Evolutionary conservation across 2,797 vertebrate species (phyloP).

Genomic region (Enteromius viviparus): DNA sequence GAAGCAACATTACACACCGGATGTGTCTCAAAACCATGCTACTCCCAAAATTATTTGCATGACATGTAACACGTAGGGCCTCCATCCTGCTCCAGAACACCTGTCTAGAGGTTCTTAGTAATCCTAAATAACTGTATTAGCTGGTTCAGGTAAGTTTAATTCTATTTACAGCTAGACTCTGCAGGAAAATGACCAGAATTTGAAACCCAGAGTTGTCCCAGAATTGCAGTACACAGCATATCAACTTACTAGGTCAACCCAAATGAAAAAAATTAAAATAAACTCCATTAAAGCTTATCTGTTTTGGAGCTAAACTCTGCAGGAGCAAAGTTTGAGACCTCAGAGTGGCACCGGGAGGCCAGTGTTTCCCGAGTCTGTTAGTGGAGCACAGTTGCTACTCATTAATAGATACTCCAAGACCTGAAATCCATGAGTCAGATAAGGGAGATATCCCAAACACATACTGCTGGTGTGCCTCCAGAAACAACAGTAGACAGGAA

Average conservation of each 20-base stretch:
- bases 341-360: neutral
- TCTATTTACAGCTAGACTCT: neutral
- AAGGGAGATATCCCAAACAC: neutral
- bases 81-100: neutral
- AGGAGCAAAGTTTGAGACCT: neutral
- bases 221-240: neutral
- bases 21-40: conserved; percentile 35
- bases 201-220: neutral
- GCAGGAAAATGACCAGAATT: neutral
- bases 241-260: neutral
- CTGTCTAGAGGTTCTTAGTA: neutral
- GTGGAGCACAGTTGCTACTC: neutral
- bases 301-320: neutral
- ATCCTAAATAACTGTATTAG: neutral
- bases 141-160: neutral
- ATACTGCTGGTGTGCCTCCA: neutral
- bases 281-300: neutral
- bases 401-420: neutral
- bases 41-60: neutral
- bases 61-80: neutral
- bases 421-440: neutral
- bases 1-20: conserved; percentile 39
- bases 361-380: neutral
- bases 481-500: neutral
- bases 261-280: neutral